Conservation (phyloP, 1,140 invertebrate genomes). For the Gryon sp. region DNA sequence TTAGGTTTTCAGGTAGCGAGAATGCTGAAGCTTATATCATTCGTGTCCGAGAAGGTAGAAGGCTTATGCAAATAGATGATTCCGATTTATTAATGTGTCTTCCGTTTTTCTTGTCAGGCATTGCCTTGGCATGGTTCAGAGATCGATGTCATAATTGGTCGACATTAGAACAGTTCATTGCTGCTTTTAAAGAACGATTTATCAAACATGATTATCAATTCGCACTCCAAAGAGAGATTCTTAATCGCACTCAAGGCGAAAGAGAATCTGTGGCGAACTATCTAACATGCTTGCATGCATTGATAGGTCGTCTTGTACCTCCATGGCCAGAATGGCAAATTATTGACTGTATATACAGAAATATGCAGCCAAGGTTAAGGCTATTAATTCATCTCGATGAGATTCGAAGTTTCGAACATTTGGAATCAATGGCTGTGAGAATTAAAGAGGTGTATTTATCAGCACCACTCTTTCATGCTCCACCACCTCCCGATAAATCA, state of each 20-base stretch:
- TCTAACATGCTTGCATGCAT: no score
- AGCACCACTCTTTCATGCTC: not conserved
- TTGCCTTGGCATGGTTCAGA: conserved; percentile 39
- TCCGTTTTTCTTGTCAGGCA: conserved; percentile 30
- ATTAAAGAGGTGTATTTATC: conserved; percentile 1
- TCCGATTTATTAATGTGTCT: conserved; percentile 19
- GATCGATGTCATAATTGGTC: not conserved
- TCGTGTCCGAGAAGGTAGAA: conserved; percentile 16
- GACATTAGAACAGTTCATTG: not conserved
- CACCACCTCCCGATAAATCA: conserved; percentile 2
- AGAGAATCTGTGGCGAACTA: no score
- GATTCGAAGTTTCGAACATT: conserved; percentile 8
- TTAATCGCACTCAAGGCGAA: conserved; percentile 23
- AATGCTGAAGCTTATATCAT: conserved; percentile 15
- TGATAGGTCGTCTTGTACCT: conserved; percentile 4
- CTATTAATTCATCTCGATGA: conserved; percentile 18
- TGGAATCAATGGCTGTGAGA: conserved; percentile 12
- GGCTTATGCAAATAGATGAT: conserved; percentile 11
- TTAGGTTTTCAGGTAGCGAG: conserved; percentile 13
- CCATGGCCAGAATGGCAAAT: conserved; percentile 27
- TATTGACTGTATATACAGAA: conserved; percentile 27
- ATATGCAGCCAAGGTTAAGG: conserved; percentile 28
- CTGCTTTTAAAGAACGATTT: conserved; percentile 18
- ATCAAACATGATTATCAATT: conserved; percentile 26
- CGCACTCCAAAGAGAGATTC: no score